Percentiles rank a stretch among this genome's conserved stretches.
phyloP scores from a whole-genome alignment of 2,888 invertebrate species.

The Dermolepida albohirtum region DNA sequence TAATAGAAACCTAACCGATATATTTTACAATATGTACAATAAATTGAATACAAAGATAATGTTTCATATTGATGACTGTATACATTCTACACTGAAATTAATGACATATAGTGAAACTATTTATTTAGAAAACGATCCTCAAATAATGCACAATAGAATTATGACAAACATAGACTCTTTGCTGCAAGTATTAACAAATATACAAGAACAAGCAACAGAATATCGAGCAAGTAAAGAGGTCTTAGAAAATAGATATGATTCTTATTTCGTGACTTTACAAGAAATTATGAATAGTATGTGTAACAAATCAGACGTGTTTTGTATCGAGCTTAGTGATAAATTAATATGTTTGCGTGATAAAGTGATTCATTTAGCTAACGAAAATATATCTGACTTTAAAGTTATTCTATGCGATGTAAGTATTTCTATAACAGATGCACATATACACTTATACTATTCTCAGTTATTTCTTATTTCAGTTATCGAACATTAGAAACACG shows the following conservation, averaged over 20 bases:
- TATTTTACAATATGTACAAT: conserved; percentile 32
- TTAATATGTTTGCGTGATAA: conserved; percentile 1
- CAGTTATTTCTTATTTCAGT: conserved; percentile 12
- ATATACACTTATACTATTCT: not conserved
- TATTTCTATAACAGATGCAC: not conserved
- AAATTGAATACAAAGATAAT: conserved; percentile 32
- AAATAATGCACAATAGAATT: not conserved
- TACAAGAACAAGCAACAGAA: conserved; percentile 11
- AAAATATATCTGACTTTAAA: not conserved
- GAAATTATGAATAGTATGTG: not conserved
- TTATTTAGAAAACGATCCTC: conserved; percentile 2
- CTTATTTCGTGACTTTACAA: conserved; percentile 3
- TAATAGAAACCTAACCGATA: conserved; percentile 17
- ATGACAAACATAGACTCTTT: conserved; percentile 1
- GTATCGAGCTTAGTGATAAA: not conserved
- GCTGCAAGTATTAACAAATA: not conserved
- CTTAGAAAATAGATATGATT: conserved; percentile 1
- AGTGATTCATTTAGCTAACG: conserved; percentile 12
- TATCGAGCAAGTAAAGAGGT: conserved; percentile 8
- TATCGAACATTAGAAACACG: conserved; percentile 12
- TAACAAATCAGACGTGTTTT: not conserved
- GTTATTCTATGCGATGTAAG: conserved; percentile 10
- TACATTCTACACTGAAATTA: conserved; percentile 7
- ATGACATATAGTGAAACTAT: not conserved
- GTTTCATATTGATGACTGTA: conserved; percentile 26